phyloP scores from a whole-genome alignment of 2,888 invertebrate species.

The Operophtera brumata region DNA sequence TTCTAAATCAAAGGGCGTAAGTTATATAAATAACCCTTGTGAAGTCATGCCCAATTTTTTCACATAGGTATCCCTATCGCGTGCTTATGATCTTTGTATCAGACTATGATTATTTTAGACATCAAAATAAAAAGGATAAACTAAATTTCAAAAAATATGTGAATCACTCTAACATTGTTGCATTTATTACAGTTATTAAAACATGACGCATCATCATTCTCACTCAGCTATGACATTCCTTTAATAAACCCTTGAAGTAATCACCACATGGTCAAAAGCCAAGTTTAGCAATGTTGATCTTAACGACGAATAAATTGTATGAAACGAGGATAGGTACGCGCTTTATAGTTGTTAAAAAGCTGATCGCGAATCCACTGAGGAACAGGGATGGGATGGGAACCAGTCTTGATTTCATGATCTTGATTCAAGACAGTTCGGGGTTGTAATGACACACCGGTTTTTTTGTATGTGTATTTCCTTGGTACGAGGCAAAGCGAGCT shows the following conservation, averaged over 20 bases:
- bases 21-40: no score
- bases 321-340: neutral
- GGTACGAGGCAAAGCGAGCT: no score
- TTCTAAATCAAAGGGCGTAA: no score
- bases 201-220: neutral
- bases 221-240: neutral
- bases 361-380: neutral
- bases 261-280: slow-evolving; percentile 8
- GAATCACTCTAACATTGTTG: neutral
- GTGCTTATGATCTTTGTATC: no score
- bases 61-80: no score
- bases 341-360: neutral
- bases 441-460: no score
- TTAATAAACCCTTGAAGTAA: slow-evolving; percentile 4
- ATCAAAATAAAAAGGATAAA: no score
- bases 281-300: neutral
- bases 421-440: no score
- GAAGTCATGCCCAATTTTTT: no score
- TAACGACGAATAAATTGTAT: neutral
- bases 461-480: no score
- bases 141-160: slow-evolving; percentile 3
- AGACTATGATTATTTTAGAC: no score
- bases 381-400: neutral
- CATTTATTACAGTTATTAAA: neutral
- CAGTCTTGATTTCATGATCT: neutral